A percentile compares a stretch with the other conserved stretches of the same genome.
These are phyloP conservation scores for Lepeophtheirus nordmannii DNA, from an alignment of 2,888 invertebrate genomes.

Conservation along the genomic window DNA sequence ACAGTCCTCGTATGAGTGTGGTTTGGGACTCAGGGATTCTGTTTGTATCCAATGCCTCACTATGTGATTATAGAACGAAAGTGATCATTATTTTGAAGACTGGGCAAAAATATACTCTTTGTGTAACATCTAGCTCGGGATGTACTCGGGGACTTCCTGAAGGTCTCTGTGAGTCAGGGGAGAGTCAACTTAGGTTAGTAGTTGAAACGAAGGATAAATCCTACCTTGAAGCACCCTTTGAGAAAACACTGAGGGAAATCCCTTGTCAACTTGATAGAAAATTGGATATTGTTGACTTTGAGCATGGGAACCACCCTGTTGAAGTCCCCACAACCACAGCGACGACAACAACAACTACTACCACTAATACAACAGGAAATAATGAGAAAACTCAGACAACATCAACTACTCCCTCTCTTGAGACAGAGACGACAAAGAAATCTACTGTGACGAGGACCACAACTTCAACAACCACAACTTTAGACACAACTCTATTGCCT, in stretches of 20 bases:
- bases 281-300: conserved; percentile 2
- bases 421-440: not conserved
- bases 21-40: not conserved
- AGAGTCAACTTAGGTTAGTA: not conserved
- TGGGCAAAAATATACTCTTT: not conserved
- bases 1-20: not conserved
- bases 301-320: not conserved
- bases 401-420: not conserved
- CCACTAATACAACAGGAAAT: too few species aligned
- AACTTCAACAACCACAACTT: not conserved
- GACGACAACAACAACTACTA: too few species aligned
- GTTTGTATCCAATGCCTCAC: not conserved
- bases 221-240: not conserved
- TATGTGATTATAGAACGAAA: not conserved
- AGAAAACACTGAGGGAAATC: not conserved
- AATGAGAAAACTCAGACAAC: not conserved
- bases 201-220: not conserved
- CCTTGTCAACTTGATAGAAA: not conserved
- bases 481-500: not conserved
- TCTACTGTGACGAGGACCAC: not conserved
- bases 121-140: not conserved
- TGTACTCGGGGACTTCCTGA: conserved; percentile 3
- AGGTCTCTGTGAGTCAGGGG: not conserved
- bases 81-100: not conserved
- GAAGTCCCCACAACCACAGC: not conserved